Evolutionary conservation across 2,113 vertebrate genomes (phyloP).

Genomic region (Canis aureus): DNA sequence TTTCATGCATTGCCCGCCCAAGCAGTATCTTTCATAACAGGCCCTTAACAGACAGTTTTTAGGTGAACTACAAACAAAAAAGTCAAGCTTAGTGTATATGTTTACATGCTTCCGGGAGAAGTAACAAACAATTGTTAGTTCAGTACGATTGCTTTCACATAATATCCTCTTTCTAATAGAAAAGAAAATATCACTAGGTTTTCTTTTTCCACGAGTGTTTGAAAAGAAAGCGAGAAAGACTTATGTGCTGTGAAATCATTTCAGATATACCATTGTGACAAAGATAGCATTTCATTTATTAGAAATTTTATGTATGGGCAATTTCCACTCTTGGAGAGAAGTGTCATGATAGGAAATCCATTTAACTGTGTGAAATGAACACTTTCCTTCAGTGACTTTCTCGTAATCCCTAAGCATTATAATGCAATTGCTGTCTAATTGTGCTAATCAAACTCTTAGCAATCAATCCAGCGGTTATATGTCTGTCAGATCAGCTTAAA

Average conservation of each 20-base stretch:
- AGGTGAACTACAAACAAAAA: background rate
- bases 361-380: background rate
- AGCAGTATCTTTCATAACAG: background rate
- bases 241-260: background rate
- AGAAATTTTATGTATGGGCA: background rate
- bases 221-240: background rate
- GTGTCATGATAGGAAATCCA: background rate
- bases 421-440: conserved; percentile 33
- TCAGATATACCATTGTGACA: background rate
- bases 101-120: background rate
- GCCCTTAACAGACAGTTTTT: background rate
- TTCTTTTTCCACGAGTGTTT: background rate
- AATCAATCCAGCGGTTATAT: conserved; percentile 1
- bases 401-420: conserved; percentile 37
- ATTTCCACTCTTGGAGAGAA: conserved; percentile 34
- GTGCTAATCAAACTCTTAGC: conserved; percentile 35
- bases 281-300: background rate
- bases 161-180: background rate
- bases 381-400: background rate
- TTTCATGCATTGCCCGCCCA: background rate
- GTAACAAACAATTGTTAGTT: background rate
- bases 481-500: conserved; percentile 32
- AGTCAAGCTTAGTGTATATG: background rate
- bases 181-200: background rate
- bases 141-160: background rate